phyloP scores from a whole-genome alignment of 2,888 invertebrate genomes.

The Deilephila porcellus region DNA sequence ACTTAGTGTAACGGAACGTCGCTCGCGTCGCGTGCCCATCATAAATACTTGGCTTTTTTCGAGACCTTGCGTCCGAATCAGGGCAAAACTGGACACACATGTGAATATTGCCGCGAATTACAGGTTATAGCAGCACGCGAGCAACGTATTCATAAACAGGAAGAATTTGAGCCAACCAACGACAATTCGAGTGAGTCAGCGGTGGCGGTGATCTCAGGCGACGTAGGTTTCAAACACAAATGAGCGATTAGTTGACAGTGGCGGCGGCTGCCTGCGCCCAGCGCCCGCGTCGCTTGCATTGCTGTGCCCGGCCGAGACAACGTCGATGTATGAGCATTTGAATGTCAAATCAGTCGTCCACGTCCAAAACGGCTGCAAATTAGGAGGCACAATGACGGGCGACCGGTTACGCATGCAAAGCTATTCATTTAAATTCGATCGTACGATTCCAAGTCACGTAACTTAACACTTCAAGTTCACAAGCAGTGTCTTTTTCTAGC shows the following conservation, averaged over 20 bases:
- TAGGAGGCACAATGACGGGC: constrained; percentile 57
- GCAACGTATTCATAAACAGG: constrained; percentile 17
- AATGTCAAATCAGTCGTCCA: constrained; percentile 50
- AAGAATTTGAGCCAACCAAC: background rate
- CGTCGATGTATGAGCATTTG: constrained; percentile 39
- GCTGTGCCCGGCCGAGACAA: background rate
- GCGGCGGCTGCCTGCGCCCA: too few relatives aligned
- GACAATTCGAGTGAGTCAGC: constrained; percentile 12
- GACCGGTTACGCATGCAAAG: constrained; percentile 54
- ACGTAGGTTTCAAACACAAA: background rate
- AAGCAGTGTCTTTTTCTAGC: constrained; percentile 28
- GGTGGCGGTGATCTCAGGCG: constrained; percentile 11
- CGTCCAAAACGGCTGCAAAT: constrained; percentile 57
- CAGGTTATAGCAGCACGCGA: too few relatives aligned
- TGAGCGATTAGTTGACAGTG: background rate
- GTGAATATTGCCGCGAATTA: background rate
- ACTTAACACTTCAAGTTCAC: constrained; percentile 47
- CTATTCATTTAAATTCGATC: constrained; percentile 62
- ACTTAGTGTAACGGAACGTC: constrained; percentile 67
- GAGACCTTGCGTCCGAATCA: constrained; percentile 37
- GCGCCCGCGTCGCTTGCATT: background rate
- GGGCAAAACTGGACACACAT: constrained; percentile 11
- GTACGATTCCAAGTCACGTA: constrained; percentile 73
- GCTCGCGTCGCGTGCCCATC: constrained; percentile 54
- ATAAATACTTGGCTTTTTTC: constrained; percentile 46